Conservation (phyloP, 1,140 invertebrate genomes). For the Elymnias hypermnestra region DNA sequence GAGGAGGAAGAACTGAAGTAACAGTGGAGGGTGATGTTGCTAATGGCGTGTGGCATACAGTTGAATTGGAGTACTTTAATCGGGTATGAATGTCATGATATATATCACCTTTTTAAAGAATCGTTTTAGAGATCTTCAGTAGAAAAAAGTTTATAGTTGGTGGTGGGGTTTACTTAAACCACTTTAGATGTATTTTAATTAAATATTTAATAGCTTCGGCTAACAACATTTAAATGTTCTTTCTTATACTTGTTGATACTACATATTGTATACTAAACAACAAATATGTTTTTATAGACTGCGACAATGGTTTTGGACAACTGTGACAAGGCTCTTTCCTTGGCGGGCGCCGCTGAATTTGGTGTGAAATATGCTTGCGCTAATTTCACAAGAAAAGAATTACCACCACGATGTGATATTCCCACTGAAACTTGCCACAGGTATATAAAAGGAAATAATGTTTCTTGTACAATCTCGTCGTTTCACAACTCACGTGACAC, state of each 20-base stretch:
- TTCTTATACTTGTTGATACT: too few relatives aligned
- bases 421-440: conserved; percentile 94
- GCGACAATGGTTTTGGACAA: conserved; percentile 92
- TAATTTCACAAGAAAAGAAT: conserved; percentile 81
- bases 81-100: conserved; percentile 76
- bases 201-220: too few relatives aligned
- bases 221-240: too few relatives aligned
- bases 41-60: conserved; percentile 96
- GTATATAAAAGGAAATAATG: conserved; percentile 30
- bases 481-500: too few relatives aligned
- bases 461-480: neutral
- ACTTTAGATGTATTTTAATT: too few relatives aligned
- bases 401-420: conserved; percentile 87
- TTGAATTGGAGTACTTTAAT: conserved; percentile 92
- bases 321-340: conserved; percentile 91
- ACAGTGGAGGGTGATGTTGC: conserved; percentile 85
- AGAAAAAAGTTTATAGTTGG: neutral
- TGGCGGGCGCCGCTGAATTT: conserved; percentile 85
- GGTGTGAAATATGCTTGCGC: conserved; percentile 91
- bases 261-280: neutral
- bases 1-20: conserved; percentile 84
- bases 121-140: too few relatives aligned
- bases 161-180: too few relatives aligned
- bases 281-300: conserved; percentile 79
- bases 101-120: too few relatives aligned